A percentile compares a stretch with the other conserved stretches of the same genome.
phyloP scores from a whole-genome alignment of 2,888 invertebrate species.

The Melanophora roralis region DNA sequence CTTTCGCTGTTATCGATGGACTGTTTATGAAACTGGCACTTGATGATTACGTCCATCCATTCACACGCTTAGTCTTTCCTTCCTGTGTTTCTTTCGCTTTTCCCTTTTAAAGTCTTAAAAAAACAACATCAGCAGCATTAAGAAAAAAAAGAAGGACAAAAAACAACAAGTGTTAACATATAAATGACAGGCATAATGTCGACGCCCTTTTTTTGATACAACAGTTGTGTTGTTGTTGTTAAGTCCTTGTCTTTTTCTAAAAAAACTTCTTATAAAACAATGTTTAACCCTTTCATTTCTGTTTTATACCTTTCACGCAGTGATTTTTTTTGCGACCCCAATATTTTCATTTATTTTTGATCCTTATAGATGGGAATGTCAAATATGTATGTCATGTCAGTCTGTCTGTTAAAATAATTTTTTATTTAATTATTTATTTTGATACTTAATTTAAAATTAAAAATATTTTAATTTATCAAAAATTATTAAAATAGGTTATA shows the following conservation, averaged over 20 bases:
- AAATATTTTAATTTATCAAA: no score
- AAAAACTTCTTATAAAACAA: constrained; percentile 34
- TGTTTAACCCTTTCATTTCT: neutral
- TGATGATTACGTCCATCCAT: constrained; percentile 6
- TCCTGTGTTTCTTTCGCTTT: constrained; percentile 5
- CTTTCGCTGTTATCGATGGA: neutral
- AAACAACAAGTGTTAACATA: constrained; percentile 62
- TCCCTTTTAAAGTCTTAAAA: constrained; percentile 17
- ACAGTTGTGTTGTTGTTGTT: neutral
- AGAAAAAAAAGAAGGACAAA: constrained; percentile 13
- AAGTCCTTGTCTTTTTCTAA: constrained; percentile 15
- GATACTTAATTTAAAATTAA: no score
- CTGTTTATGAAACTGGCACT: constrained; percentile 11
- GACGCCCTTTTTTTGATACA: constrained; percentile 42
- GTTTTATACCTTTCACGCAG: no score
- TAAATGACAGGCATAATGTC: constrained; percentile 61
- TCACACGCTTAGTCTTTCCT: constrained; percentile 2
- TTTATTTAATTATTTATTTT: no score
- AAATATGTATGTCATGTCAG: no score
- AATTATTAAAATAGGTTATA: no score
- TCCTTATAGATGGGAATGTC: no score
- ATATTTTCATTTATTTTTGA: no score
- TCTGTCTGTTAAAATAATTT: no score
- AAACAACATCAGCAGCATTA: constrained; percentile 21
- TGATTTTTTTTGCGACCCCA: no score